Conservation (phyloP, 1,140 invertebrate genomes). For the Homarus americanus region DNA sequence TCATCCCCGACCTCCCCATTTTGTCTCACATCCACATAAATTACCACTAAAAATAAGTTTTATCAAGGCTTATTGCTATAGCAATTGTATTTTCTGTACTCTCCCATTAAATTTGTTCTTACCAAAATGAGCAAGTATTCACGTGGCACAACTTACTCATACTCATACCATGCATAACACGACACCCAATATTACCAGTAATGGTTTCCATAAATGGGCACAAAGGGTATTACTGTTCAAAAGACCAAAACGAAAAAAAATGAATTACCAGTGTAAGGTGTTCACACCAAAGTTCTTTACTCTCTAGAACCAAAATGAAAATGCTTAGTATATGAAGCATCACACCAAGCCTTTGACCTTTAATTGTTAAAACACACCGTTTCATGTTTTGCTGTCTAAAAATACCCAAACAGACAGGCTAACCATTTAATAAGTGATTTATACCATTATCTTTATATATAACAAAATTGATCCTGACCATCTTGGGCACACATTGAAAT, state of each 20-base stretch:
- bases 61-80: neutral
- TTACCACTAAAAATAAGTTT: neutral
- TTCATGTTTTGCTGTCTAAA: neutral
- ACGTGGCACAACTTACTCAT: constrained; percentile 5
- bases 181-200: constrained; percentile 8
- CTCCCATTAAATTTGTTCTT: neutral
- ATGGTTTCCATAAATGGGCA: neutral
- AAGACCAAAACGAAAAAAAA: neutral
- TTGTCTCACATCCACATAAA: neutral
- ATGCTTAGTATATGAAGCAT: neutral
- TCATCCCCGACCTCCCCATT: neutral
- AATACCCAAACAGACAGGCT: neutral
- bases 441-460: neutral
- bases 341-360: neutral
- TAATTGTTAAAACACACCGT: neutral
- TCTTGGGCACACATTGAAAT: neutral
- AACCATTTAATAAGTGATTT: neutral
- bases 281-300: too few species aligned
- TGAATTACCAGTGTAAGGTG: neutral
- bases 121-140: neutral
- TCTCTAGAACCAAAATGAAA: too few species aligned
- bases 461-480: neutral
- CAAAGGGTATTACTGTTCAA: neutral
- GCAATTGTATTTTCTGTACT: neutral
- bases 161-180: neutral